Percentiles rank a stretch among this genome's conserved stretches.
Conservation (phyloP, 1,140 invertebrate species). For the Pygmarrhopalites habei region DNA sequence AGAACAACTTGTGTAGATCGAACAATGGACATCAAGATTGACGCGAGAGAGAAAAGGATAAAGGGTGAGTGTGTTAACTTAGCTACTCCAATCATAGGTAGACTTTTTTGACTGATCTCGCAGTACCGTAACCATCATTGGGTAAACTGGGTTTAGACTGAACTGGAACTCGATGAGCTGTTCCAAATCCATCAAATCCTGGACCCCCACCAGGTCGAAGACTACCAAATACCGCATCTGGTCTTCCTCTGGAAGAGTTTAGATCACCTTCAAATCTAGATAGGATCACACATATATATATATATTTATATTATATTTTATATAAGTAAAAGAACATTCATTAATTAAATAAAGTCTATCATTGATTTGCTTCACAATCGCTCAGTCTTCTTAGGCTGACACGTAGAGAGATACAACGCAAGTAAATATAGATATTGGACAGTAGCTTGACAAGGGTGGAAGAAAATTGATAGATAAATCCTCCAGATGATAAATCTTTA, state of each 20-base stretch:
- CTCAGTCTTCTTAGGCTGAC: too few relatives aligned
- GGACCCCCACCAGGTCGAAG: slow-evolving; percentile 33
- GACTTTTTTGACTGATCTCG: slow-evolving; percentile 45
- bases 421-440: too few relatives aligned
- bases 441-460: too few relatives aligned
- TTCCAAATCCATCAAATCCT: slow-evolving; percentile 42
- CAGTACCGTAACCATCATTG: slow-evolving; percentile 43
- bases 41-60: too few relatives aligned
- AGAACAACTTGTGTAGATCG: too few relatives aligned
- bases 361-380: background rate
- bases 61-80: too few relatives aligned
- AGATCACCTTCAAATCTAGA: slow-evolving; percentile 39
- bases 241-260: slow-evolving; percentile 33
- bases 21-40: too few relatives aligned
- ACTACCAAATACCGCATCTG: slow-evolving; percentile 36
- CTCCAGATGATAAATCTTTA: slow-evolving; percentile 10
- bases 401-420: too few relatives aligned
- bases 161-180: slow-evolving; percentile 39
- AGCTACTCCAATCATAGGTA: slow-evolving; percentile 46
- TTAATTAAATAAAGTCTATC: background rate
- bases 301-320: too few relatives aligned
- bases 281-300: slow-evolving; percentile 7
- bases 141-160: slow-evolving; percentile 33
- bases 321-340: background rate
- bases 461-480: too few relatives aligned